These are phyloP conservation scores for Parasteatoda lunata DNA, from an alignment of 2,888 invertebrate genomes.

Conservation along the genomic window DNA sequence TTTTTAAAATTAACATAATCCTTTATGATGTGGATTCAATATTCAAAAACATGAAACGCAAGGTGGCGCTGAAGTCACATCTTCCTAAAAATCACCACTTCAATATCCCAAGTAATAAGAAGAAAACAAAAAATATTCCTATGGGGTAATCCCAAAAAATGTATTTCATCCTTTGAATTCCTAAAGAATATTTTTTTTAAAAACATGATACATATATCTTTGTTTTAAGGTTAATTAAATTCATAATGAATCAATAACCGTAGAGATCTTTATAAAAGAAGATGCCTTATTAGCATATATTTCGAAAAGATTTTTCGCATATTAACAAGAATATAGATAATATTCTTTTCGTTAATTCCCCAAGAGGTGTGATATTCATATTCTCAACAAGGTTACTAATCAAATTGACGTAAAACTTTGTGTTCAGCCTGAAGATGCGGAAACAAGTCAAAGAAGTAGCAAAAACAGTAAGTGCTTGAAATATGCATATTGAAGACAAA, in stretches of 20 bases:
- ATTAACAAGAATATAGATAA: too few relatives aligned
- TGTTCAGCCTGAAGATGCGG: neutral
- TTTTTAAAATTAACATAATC: too few relatives aligned
- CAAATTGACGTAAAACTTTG: slow-evolving; percentile 31
- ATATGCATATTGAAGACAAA: slow-evolving; percentile 15
- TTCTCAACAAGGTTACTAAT: slow-evolving; percentile 14
- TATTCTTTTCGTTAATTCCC: slow-evolving; percentile 21
- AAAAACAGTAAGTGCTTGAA: slow-evolving; percentile 11
- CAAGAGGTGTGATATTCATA: slow-evolving; percentile 13
- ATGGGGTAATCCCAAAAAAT: too few relatives aligned
- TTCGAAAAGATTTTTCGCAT: neutral
- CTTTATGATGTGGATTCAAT: too few relatives aligned
- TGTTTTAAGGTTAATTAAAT: neutral
- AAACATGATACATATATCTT: neutral
- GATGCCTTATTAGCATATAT: neutral
- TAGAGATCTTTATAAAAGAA: too few relatives aligned
- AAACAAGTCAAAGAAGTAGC: neutral
- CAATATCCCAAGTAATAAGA: too few relatives aligned
- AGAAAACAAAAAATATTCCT: too few relatives aligned
- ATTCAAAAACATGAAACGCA: too few relatives aligned
- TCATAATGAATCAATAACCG: too few relatives aligned
- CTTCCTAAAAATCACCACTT: too few relatives aligned
- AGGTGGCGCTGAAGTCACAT: too few relatives aligned
- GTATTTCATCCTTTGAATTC: neutral
- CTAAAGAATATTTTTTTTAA: neutral